Evolutionary conservation across 2,797 vertebrate species (phyloP), one percentile per base, ranked within the genome.

Genomic region (Hippocampus kuda): DNA sequence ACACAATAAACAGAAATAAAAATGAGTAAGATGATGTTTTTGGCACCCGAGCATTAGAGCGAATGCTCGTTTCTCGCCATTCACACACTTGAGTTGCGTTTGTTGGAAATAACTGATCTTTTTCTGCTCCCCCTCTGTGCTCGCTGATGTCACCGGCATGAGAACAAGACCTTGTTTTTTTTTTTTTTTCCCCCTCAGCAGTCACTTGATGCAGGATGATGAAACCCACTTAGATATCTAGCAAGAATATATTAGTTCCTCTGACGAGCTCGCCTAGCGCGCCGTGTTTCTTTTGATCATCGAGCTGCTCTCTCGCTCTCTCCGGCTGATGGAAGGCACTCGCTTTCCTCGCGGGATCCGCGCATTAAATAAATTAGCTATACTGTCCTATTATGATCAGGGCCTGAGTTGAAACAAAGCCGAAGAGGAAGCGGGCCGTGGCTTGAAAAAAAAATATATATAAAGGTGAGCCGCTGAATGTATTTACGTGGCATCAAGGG

Each of bases 141-240:
- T 68, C 46, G 4, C 68, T 83, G 80, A 84, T 87, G 84, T 89
- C 81, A 86, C 78, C 76, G 78, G 72, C 67, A 84, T 81, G 81
- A 84, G 80, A 85, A 84, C 82, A 74, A 81, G 78, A 77, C 84
- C 85, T 87, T 87, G 84, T 91, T 88, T 89, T 87, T 71, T 60
- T 62, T 34, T 20, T 20, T 30, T 20, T 34, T 59, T 30, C 56
- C 56, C 56, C 79, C 80, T 75, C 75, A 71, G 81, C 77, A 84
- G 82, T 90, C 84, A 86, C 85, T 91, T 85, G 86, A 90, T 86
- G 83, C 85, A 75, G 85, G 84, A 88, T 92, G 90, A 92, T 91
- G 90, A 91, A 92, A 92, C 83, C 76, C 77, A 79, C 81, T 85
- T 87, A 87, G 85, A 89, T 90, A 88, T 89, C 83, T 71, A 76